Evolutionary conservation across 1,140 invertebrate genomes (phyloP).

Genomic region (Sycobia sp.): DNA sequence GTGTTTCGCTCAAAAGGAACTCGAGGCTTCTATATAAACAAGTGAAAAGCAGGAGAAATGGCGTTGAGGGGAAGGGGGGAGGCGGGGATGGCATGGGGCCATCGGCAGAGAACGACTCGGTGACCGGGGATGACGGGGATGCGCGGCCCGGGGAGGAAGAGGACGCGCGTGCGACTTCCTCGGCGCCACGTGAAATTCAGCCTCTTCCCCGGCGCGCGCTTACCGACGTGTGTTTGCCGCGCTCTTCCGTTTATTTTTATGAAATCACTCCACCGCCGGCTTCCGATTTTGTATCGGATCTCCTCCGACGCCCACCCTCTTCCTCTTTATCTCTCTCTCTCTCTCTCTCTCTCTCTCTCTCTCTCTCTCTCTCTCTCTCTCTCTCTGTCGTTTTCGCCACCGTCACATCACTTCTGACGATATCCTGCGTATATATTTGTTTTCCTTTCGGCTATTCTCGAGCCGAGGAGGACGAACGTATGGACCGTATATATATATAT

Average conservation of each 20-base stretch:
- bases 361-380: too few species aligned
- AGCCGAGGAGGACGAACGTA: background rate
- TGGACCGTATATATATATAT: conserved; percentile 12
- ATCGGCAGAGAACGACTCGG: too few species aligned
- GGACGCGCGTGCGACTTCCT: conserved; percentile 32
- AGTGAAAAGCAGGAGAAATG: conserved; percentile 26
- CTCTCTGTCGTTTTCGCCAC: too few species aligned
- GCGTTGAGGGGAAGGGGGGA: too few species aligned
- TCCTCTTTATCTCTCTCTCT: too few species aligned
- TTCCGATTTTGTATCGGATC: conserved; percentile 8
- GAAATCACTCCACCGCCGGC: background rate
- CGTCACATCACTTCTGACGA: background rate
- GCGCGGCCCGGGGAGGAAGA: conserved; percentile 31
- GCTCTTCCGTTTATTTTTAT: conserved; percentile 22
- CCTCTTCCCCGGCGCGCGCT: conserved; percentile 20
- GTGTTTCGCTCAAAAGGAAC: conserved; percentile 46
- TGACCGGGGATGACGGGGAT: too few species aligned
- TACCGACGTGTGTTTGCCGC: background rate
- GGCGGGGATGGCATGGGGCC: too few species aligned
- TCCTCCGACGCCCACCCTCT: too few species aligned
- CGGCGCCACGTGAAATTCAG: conserved; percentile 47
- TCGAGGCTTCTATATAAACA: conserved; percentile 56
- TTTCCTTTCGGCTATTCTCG: background rate
- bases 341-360: too few species aligned
- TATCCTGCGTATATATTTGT: background rate